Evolutionary conservation across 2,113 vertebrate species (phyloP).

Genomic region (Pedionomus torquatus): DNA sequence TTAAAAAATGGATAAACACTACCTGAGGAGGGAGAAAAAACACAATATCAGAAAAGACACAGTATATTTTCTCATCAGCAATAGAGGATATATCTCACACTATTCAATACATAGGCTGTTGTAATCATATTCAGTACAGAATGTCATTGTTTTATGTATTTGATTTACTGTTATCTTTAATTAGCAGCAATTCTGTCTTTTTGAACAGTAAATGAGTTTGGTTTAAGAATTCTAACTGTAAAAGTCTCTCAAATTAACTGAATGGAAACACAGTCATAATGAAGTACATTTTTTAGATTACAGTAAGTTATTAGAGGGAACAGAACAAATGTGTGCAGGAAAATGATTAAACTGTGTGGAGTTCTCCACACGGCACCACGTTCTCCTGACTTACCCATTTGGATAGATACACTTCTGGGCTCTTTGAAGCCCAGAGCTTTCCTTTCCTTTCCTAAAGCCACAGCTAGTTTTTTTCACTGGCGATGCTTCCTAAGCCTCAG

Average conservation of each 20-base stretch:
- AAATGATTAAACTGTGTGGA: not conserved
- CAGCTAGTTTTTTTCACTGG: not conserved
- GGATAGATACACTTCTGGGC: not conserved
- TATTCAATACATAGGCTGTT: not conserved
- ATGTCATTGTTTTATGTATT: slow-evolving; percentile 1
- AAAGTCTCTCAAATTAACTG: slow-evolving; percentile 40
- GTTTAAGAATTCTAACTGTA: slow-evolving; percentile 48
- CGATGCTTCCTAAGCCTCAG: not conserved
- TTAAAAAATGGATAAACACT: not conserved
- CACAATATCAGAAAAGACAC: not conserved
- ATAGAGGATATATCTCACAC: not conserved
- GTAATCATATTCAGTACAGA: not conserved
- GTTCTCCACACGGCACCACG: not conserved
- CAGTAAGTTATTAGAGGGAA: slow-evolving; percentile 1
- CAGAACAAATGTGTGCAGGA: not conserved
- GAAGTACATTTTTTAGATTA: slow-evolving; percentile 5
- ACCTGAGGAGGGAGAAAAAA: not conserved
- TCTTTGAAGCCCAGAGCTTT: not conserved
- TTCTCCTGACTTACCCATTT: not conserved
- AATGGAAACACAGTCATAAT: not conserved
- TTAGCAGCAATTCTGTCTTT: slow-evolving; percentile 38
- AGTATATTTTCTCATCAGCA: not conserved
- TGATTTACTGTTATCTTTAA: slow-evolving; percentile 62
- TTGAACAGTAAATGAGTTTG: slow-evolving; percentile 34
- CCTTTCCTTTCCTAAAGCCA: not conserved